Percentiles rank a stretch among this genome's conserved stretches.
Evolutionary conservation across 2,113 vertebrate genomes (phyloP).

Genomic region (Phocoena sinus): DNA sequence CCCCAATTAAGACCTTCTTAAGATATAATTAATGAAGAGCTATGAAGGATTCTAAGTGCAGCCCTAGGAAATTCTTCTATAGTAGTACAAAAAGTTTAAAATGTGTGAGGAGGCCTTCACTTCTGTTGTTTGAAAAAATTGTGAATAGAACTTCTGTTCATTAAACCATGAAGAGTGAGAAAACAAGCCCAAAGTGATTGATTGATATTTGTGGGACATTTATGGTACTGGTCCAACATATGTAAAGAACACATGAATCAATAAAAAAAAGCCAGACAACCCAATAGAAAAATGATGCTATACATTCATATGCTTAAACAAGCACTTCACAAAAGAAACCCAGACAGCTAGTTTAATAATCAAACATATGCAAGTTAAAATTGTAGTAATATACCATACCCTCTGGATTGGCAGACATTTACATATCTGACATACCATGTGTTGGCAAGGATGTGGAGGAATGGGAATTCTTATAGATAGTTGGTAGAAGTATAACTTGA

Average conservation of each 20-base stretch:
- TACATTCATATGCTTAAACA: background rate
- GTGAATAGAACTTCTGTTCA: background rate
- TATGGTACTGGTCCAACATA: background rate
- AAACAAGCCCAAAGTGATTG: background rate
- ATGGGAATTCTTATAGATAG: background rate
- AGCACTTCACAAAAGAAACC: background rate
- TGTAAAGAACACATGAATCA: background rate
- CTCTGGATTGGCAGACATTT: background rate
- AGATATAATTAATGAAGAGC: background rate
- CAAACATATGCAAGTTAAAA: background rate
- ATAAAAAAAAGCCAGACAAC: background rate
- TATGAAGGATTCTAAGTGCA: background rate
- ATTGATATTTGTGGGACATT: background rate
- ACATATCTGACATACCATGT: background rate
- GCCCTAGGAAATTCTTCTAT: background rate
- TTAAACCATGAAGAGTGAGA: background rate
- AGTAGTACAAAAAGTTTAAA: background rate
- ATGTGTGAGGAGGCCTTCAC: background rate
- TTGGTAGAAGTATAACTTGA: background rate
- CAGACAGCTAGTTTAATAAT: background rate
- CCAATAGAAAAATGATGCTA: background rate
- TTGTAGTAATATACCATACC: background rate
- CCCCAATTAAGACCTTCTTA: background rate
- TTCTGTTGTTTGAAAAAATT: background rate
- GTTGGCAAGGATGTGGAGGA: background rate